These are phyloP conservation scores for Lycaon pictus DNA, from an alignment of 2,113 vertebrate genomes.

Conservation along the genomic window DNA sequence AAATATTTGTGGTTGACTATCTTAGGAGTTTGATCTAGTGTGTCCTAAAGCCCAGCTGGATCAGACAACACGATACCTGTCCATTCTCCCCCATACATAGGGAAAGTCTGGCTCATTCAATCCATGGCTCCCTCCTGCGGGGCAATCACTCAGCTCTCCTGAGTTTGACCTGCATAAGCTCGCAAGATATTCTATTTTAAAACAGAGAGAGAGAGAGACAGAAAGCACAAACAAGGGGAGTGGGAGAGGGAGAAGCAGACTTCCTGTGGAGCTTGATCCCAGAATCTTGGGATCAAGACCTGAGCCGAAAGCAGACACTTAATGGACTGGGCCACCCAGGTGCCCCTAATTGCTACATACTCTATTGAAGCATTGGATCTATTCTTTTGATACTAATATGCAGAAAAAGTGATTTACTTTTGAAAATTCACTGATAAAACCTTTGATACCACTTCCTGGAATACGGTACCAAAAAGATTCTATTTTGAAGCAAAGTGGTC, in stretches of 20 bases:
- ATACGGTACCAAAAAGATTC: neutral
- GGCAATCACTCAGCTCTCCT: neutral
- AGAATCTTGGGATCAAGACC: too few species aligned
- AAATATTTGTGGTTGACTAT: neutral
- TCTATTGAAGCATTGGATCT: neutral
- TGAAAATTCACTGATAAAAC: neutral
- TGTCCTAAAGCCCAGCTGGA: neutral
- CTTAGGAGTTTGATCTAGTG: neutral
- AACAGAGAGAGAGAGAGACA: too few species aligned
- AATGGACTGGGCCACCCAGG: too few species aligned
- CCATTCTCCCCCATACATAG: neutral
- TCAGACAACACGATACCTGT: neutral
- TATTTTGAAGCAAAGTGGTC: slow-evolving; percentile 19
- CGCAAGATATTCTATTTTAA: too few species aligned
- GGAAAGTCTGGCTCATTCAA: neutral
- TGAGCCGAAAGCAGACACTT: too few species aligned
- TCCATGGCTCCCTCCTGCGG: neutral
- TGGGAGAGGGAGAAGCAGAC: too few species aligned
- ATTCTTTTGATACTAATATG: neutral
- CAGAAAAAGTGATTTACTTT: slow-evolving; percentile 16
- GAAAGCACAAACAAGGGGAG: too few species aligned
- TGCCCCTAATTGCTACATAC: neutral
- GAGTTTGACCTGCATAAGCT: too few species aligned
- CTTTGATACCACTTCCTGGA: neutral
- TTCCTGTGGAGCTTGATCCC: too few species aligned